Conservation (phyloP, 2,797 vertebrate genomes). For the Hypotaenidia okinawae region DNA sequence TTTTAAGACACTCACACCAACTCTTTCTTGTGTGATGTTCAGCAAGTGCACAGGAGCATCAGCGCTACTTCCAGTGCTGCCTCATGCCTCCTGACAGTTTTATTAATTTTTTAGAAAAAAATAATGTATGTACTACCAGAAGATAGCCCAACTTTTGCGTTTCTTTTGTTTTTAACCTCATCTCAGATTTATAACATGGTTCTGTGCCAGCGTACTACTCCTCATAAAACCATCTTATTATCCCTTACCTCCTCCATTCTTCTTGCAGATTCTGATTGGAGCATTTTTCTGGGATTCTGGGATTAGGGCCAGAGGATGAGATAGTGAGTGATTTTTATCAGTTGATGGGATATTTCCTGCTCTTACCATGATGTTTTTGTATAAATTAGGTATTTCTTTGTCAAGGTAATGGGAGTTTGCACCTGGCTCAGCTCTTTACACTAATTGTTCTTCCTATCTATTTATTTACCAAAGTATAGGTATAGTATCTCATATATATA, state of each 20-base stretch:
- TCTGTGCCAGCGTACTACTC: background rate
- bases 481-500: background rate
- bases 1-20: background rate
- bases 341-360: background rate
- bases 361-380: background rate
- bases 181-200: background rate
- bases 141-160: background rate
- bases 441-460: background rate
- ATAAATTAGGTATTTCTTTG: constrained; percentile 5
- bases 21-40: background rate
- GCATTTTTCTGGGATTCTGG: background rate
- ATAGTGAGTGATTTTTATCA: background rate
- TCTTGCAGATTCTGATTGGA: constrained; percentile 2
- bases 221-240: background rate
- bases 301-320: background rate
- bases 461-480: background rate
- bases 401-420: background rate
- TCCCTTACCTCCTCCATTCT: background rate
- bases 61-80: background rate
- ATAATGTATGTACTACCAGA: background rate
- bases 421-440: background rate
- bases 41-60: background rate
- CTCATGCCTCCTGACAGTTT: background rate
- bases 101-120: background rate
- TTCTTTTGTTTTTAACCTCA: background rate